A percentile compares a stretch with the other conserved stretches of the same genome.
These are phyloP conservation scores for Drosophila kurseongensis DNA, from an alignment of 1,140 invertebrate species.

Conservation along the genomic window DNA sequence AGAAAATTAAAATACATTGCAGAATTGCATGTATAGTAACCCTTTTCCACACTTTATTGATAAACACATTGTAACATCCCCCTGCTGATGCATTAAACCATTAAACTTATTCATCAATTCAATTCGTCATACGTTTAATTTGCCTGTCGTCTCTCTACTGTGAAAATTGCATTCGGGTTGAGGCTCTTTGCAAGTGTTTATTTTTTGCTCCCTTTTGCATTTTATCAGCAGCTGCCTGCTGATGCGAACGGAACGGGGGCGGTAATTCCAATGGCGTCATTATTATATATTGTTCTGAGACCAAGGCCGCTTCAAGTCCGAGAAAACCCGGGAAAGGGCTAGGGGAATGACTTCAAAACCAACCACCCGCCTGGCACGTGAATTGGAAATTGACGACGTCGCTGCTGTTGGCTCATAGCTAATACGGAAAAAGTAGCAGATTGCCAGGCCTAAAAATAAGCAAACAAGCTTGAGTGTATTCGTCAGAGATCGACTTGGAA, in stretches of 20 bases:
- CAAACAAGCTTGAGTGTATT: slow-evolving; percentile 1
- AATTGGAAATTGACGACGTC: slow-evolving; percentile 35
- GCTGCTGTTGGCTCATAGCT: slow-evolving; percentile 20
- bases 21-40: background rate
- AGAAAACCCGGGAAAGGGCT: background rate
- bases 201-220: slow-evolving; percentile 25
- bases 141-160: background rate
- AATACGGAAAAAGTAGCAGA: slow-evolving; percentile 35
- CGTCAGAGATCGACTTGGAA: background rate
- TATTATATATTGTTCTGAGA: slow-evolving; percentile 28
- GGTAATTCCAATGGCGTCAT: slow-evolving; percentile 43
- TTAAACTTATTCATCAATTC: slow-evolving; percentile 21
- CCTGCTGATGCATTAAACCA: slow-evolving; percentile 8
- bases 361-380: slow-evolving; percentile 22
- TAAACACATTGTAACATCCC: slow-evolving; percentile 3
- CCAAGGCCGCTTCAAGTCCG: slow-evolving; percentile 12
- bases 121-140: slow-evolving; percentile 23
- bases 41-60: background rate
- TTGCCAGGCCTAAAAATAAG: slow-evolving; percentile 21
- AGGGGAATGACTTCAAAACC: slow-evolving; percentile 42
- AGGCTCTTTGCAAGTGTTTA: slow-evolving; percentile 10
- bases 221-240: slow-evolving; percentile 44
- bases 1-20: background rate
- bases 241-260: slow-evolving; percentile 30
- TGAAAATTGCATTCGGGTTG: slow-evolving; percentile 21